phyloP scores from a whole-genome alignment of 2,888 invertebrate genomes.

The Cephus sareptanus region DNA sequence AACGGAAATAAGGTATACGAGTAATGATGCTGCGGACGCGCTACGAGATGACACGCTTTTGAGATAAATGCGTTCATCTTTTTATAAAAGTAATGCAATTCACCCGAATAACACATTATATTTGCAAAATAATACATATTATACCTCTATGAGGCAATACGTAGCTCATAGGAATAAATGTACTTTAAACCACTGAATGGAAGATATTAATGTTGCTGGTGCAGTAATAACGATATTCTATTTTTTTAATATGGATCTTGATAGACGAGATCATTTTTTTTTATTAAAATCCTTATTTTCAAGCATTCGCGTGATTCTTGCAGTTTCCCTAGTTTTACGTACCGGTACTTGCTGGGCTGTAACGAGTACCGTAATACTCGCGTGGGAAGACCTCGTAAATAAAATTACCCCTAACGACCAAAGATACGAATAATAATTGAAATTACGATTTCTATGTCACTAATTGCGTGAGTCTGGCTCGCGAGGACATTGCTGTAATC shows the following conservation, averaged over 20 bases:
- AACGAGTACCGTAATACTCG: background rate
- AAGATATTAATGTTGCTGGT: background rate
- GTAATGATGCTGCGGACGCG: background rate
- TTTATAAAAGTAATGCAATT: background rate
- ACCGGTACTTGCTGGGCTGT: background rate
- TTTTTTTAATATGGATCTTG: background rate
- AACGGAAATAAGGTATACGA: background rate
- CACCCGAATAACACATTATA: background rate
- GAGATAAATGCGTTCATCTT: background rate
- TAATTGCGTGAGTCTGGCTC: constrained; percentile 21
- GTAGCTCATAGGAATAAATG: background rate
- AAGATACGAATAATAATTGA: constrained; percentile 11
- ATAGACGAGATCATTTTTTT: background rate
- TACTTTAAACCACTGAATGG: background rate
- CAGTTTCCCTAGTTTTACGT: background rate
- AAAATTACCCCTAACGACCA: constrained; percentile 20
- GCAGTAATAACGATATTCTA: background rate
- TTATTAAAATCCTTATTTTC: background rate
- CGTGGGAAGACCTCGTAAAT: constrained; percentile 27
- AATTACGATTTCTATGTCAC: constrained; percentile 42
- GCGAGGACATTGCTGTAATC: background rate
- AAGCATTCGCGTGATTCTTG: background rate
- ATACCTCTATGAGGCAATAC: background rate
- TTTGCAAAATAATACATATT: background rate
- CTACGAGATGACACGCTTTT: background rate